phyloP scores from a whole-genome alignment of 2,113 vertebrate genomes.

The Lichenostomus cassidix region DNA sequence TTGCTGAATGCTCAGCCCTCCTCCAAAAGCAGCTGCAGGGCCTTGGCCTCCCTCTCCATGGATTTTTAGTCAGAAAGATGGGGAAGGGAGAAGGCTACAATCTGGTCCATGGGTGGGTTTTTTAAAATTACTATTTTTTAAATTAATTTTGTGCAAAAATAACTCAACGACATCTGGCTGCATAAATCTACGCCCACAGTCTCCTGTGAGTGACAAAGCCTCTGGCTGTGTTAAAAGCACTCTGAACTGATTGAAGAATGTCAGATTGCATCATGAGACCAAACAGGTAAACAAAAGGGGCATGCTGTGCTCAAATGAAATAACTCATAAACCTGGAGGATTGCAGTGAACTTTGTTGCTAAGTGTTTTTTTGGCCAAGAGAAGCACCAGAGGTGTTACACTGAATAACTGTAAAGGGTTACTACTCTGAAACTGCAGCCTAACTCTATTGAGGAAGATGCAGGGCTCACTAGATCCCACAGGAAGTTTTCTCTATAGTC shows the following conservation, averaged over 20 bases:
- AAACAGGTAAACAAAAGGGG: constrained; percentile 24
- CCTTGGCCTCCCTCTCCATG: not conserved
- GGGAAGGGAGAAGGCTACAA: not conserved
- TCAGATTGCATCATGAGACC: not conserved
- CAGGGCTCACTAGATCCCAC: not conserved
- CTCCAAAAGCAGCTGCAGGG: not conserved
- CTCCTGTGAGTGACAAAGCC: constrained; percentile 2
- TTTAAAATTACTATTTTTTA: not conserved
- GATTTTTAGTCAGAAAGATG: not conserved
- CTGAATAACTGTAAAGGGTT: not conserved
- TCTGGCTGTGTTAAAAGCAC: not conserved
- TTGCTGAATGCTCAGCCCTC: not conserved
- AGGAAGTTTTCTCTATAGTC: not conserved
- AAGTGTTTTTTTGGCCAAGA: not conserved
- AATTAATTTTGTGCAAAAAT: not conserved
- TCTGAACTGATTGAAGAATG: not conserved
- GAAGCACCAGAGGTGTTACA: not conserved
- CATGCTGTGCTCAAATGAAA: not conserved
- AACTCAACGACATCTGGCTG: not conserved
- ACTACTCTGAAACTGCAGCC: not conserved
- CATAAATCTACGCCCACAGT: not conserved
- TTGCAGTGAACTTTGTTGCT: not conserved
- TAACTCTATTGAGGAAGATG: not conserved
- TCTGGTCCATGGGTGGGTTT: not conserved
- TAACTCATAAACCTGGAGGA: not conserved